Evolutionary conservation across 2,113 vertebrate genomes (phyloP).

Genomic region (Nibea albiflora): DNA sequence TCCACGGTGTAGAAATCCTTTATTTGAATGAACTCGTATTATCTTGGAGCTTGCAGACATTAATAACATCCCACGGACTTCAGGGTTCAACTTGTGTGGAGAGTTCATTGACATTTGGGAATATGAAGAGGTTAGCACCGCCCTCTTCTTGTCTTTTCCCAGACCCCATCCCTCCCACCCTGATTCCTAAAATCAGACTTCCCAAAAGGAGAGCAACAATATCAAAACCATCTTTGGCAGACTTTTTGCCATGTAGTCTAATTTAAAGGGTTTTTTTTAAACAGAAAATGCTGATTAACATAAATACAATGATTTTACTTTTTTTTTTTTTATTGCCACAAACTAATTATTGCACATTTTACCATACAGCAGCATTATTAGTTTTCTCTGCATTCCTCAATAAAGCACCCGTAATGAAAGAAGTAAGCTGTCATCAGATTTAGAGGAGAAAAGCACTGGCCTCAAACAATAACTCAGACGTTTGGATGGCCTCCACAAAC

Average conservation of each 20-base stretch:
- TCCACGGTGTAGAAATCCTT: conserved; percentile 13
- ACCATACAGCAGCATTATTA: background rate
- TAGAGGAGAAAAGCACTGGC: background rate
- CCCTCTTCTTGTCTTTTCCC: conserved; percentile 50
- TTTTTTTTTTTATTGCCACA: background rate
- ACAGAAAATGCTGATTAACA: background rate
- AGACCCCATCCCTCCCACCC: conserved; percentile 56
- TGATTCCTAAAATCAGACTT: conserved; percentile 18
- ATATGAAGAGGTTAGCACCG: conserved; percentile 60
- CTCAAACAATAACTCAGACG: conserved; percentile 11
- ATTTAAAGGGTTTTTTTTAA: background rate
- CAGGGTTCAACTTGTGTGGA: conserved; percentile 28
- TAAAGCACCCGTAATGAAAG: background rate
- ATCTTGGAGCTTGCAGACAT: background rate
- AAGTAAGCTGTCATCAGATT: background rate
- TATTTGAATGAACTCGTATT: background rate
- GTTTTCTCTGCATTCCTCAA: background rate
- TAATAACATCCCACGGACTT: conserved; percentile 38
- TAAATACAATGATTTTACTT: background rate
- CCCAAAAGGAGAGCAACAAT: background rate
- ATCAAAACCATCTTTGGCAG: background rate
- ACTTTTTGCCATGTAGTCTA: background rate
- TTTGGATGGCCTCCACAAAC: conserved; percentile 6
- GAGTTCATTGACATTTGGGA: conserved; percentile 69
- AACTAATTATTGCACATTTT: background rate